Conservation (phyloP, 2,113 vertebrate species). For the Craseonycteris thonglongyai region DNA sequence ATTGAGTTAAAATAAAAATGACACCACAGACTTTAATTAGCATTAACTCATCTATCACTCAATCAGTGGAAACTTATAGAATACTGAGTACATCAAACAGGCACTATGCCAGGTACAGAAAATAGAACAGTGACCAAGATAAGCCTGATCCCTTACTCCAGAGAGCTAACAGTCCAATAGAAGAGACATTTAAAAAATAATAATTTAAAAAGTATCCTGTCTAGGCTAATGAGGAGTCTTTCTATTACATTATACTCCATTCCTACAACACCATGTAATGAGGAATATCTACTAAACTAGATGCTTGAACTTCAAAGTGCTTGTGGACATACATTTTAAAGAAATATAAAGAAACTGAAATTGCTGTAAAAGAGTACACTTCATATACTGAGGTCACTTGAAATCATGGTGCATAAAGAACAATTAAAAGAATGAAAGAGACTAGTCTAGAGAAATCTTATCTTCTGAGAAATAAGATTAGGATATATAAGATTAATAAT, state of each 20-base stretch:
- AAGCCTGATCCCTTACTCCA: background rate
- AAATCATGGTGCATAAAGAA: background rate
- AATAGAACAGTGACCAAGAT: background rate
- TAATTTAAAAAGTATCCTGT: background rate
- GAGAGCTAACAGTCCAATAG: background rate
- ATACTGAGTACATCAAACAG: background rate
- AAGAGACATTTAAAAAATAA: background rate
- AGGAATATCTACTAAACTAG: background rate
- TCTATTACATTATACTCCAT: background rate
- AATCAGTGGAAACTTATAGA: background rate
- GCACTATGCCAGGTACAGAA: background rate
- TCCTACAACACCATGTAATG: background rate
- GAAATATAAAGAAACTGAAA: background rate
- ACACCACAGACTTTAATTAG: constrained; percentile 7
- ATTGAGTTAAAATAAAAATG: constrained; percentile 31
- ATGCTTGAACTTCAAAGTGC: background rate
- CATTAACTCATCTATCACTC: background rate
- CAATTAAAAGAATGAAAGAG: background rate
- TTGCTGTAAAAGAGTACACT: background rate
- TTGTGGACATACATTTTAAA: background rate
- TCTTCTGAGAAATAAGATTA: background rate
- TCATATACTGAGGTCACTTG: background rate
- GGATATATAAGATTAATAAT: background rate
- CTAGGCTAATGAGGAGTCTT: background rate
- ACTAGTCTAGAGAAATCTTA: background rate